Base-by-base conservation (phyloP, 2,888 invertebrate genomes). In the Incurvaria masculella region DNA sequence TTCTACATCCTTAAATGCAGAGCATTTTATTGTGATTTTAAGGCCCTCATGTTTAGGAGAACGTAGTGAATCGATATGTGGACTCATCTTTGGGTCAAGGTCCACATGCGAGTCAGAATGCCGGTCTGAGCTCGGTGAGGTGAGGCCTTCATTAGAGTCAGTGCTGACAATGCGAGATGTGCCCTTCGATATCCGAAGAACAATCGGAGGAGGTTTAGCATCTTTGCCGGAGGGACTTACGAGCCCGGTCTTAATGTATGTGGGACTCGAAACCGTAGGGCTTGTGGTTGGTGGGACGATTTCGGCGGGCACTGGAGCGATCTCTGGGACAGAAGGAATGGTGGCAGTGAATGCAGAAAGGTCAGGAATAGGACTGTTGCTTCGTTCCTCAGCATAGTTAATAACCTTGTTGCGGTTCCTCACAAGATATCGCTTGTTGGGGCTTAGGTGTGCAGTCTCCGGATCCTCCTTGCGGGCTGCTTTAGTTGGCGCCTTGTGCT, bases 111-210 rank as follows among this genome's bases (percentile, higher is more conserved):
- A 67, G 61, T 75, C 76, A 33, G 79, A 78, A 64, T 79, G 72
- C 55, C 79, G 67, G 50, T 80, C 79, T 53, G 79, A 74, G 52
- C 72, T 71, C 47, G 82, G 81, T 45, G 81, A 81, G 54, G 78
- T 81, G 44, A 79, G 75, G 45, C 81, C 80, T 62, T 81, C 82
- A 72, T 84, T 84, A 49, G 84, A 84, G 60, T 84, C 84, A 46
- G 84, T 84, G 61, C 84, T 84, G 48, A 84, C 82, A 62, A 84
- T 78, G 55, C 84, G 80, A 45, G 84, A 84, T 49, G 84, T 84
- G 45, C 84, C 84, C 72, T 92, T 89, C 55, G 91, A 92, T 81
- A 94, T 94, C 72, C 93, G 82, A 54, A 94, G 74, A 47, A 93
- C 92, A 61, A 94, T 94, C 20, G 93, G 93, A 42, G 92, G 91